phyloP scores from a whole-genome alignment of 2,888 invertebrate genomes.

The Thecocarcelia acutangulata region DNA sequence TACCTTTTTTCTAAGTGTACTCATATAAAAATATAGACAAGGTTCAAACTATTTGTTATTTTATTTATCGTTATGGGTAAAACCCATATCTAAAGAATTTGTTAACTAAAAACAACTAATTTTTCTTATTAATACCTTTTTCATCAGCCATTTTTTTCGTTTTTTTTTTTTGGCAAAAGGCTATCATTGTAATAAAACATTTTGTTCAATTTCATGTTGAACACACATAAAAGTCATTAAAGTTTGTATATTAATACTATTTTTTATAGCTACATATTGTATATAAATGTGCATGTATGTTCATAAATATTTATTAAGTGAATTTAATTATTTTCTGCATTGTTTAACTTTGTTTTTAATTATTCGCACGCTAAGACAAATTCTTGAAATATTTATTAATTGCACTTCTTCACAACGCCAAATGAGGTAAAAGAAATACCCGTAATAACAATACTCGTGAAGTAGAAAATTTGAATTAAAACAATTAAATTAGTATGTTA shows the following conservation, averaged over 20 bases:
- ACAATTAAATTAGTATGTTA: conserved; percentile 30
- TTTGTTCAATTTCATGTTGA: conserved; percentile 53
- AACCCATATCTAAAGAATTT: no score
- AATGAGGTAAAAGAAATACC: conserved; percentile 1
- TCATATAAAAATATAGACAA: no score
- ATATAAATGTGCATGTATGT: neutral
- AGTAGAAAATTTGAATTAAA: conserved; percentile 29
- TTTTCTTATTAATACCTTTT: neutral
- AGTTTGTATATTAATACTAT: conserved; percentile 13
- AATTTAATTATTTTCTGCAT: conserved; percentile 22
- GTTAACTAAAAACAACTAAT: neutral
- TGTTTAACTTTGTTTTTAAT: conserved; percentile 8
- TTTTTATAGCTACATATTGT: neutral
- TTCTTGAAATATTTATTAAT: conserved; percentile 29
- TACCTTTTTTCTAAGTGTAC: no score
- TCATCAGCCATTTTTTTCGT: neutral
- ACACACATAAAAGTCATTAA: conserved; percentile 46
- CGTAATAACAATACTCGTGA: no score
- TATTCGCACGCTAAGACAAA: conserved; percentile 40
- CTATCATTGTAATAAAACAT: conserved; percentile 7
- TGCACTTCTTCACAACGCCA: conserved; percentile 44
- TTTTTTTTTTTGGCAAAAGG: neutral
- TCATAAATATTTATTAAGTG: conserved; percentile 47
- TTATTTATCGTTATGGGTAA: no score
- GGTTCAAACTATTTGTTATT: no score